Evolutionary conservation across 2,888 invertebrate species (phyloP).

Genomic region (Agonopterix heracliana): DNA sequence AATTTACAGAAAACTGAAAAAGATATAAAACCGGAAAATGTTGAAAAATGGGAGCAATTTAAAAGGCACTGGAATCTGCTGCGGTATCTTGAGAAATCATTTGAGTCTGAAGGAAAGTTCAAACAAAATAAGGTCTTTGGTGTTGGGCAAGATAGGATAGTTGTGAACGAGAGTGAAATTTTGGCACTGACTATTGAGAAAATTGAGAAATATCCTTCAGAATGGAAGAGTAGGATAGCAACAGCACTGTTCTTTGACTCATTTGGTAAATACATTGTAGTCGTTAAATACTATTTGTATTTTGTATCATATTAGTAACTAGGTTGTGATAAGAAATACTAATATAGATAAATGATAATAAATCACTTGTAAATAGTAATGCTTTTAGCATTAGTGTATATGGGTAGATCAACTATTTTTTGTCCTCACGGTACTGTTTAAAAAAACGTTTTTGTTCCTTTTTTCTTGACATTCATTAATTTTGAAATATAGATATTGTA

Average conservation of each 20-base stretch:
- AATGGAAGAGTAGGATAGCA: conserved; percentile 76
- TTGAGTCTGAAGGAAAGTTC: conserved; percentile 63
- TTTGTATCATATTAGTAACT: background rate
- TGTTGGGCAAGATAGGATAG: conserved; percentile 46
- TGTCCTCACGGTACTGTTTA: too few species aligned
- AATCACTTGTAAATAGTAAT: background rate
- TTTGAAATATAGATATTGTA: too few species aligned
- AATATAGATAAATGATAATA: background rate
- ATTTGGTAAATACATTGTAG: conserved; percentile 54
- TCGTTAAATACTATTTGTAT: background rate
- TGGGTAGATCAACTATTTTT: too few species aligned
- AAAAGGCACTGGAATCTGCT: conserved; percentile 63
- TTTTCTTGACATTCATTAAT: too few species aligned
- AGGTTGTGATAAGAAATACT: background rate
- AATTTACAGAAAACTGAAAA: conserved; percentile 75
- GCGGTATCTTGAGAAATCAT: conserved; percentile 62
- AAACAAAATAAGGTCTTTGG: conserved; percentile 73
- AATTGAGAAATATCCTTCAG: conserved; percentile 55
- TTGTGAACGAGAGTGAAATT: conserved; percentile 68
- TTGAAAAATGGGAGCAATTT: conserved; percentile 50
- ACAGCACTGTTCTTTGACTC: conserved; percentile 75
- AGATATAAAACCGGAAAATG: conserved; percentile 45
- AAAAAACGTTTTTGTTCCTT: too few species aligned
- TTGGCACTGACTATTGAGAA: conserved; percentile 66
- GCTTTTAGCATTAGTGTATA: background rate